Percentiles rank a stretch among this genome's conserved stretches.
These are phyloP conservation scores for Peromyscus polionotus DNA, from an alignment of 2,113 vertebrate genomes.

Conservation along the genomic window DNA sequence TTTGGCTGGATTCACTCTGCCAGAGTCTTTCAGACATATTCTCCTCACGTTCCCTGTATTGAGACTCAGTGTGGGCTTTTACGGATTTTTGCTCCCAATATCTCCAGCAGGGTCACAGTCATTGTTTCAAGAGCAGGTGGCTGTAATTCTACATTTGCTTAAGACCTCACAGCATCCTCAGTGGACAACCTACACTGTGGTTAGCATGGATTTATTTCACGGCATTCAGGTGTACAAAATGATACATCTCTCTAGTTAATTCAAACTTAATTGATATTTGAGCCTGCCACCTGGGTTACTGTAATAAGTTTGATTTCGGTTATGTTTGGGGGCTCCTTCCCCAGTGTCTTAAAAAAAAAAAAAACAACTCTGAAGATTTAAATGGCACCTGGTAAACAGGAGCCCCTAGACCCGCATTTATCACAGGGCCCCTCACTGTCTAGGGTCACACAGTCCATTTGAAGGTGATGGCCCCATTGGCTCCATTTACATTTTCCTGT, in stretches of 20 bases:
- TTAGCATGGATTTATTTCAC: neutral
- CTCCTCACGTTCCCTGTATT: constrained; percentile 11
- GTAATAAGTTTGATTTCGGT: constrained; percentile 36
- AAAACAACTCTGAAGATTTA: neutral
- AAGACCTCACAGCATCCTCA: neutral
- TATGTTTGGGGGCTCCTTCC: neutral
- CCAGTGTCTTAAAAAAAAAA: neutral
- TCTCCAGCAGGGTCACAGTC: constrained; percentile 30
- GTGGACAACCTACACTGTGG: neutral
- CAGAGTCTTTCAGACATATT: constrained; percentile 5
- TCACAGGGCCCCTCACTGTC: neutral
- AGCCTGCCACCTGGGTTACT: neutral
- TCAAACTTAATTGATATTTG: constrained; percentile 54
- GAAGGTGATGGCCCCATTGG: neutral
- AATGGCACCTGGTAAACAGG: constrained; percentile 1
- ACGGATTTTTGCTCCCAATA: neutral
- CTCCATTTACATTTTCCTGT: neutral
- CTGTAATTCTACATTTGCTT: constrained; percentile 44
- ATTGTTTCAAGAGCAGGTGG: constrained; percentile 24
- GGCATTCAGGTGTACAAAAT: neutral
- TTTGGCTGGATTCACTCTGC: constrained; percentile 1
- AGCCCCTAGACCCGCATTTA: neutral
- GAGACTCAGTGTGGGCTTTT: neutral
- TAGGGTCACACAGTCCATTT: neutral
- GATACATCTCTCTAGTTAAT: constrained; percentile 6